phyloP scores from a whole-genome alignment of 2,113 vertebrate genomes.

The Oceanodroma tethys region DNA sequence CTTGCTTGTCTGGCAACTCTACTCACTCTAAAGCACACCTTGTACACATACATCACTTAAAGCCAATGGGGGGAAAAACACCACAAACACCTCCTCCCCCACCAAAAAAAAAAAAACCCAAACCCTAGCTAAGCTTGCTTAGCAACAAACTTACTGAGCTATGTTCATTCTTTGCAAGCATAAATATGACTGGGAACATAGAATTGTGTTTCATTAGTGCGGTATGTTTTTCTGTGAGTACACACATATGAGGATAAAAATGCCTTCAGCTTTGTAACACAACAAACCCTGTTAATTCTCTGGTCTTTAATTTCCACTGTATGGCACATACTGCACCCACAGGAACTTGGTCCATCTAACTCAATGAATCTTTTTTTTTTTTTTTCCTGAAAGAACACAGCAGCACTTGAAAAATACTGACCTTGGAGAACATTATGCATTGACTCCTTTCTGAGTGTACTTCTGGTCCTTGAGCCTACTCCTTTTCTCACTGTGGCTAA shows the following conservation, averaged over 20 bases:
- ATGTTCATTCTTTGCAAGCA: not conserved
- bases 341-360: conserved; percentile 34
- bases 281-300: conserved; percentile 51
- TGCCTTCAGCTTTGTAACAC: conserved; percentile 26
- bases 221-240: not conserved
- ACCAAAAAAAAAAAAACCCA: not conserved
- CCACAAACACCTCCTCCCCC: not conserved
- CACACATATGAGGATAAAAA: conserved; percentile 13
- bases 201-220: conserved; percentile 11
- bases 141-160: conserved; percentile 6
- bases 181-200: not conserved
- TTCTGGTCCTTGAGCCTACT: not conserved
- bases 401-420: conserved; percentile 5
- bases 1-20: not conserved
- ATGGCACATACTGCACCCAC: conserved; percentile 37
- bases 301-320: conserved; percentile 41
- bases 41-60: not conserved
- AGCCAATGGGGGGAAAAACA: not conserved
- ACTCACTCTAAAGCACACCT: not conserved
- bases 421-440: not conserved
- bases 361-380: not conserved
- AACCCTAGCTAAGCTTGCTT: not conserved
- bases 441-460: not conserved
- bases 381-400: not conserved
- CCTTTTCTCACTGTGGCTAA: not conserved